Evolutionary conservation across 2,797 vertebrate species (phyloP).

Genomic region (Rhyacichthys aspro): DNA sequence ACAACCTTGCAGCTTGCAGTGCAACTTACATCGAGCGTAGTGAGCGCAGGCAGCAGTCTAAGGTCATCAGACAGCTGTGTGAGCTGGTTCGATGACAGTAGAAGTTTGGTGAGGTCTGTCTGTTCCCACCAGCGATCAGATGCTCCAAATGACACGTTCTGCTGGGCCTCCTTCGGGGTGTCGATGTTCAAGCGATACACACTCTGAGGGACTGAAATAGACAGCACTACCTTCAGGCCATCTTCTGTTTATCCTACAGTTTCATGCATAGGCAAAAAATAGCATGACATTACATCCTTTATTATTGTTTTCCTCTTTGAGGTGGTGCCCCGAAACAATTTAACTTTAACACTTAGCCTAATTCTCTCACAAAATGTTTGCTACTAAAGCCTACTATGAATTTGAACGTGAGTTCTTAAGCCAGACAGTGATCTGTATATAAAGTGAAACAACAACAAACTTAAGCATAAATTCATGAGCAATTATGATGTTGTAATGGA

Average conservation of each 20-base stretch:
- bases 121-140: slow-evolving; percentile 97
- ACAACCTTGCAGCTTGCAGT: not conserved
- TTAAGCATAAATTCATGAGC: too few species aligned
- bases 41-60: slow-evolving; percentile 85
- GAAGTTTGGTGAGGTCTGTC: slow-evolving; percentile 90
- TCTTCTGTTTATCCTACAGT: not conserved
- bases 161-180: slow-evolving; percentile 85
- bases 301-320: too few species aligned
- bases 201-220: slow-evolving; percentile 84
- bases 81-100: slow-evolving; percentile 92
- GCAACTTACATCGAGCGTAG: slow-evolving; percentile 88
- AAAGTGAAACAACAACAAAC: too few species aligned
- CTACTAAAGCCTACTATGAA: too few species aligned
- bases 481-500: too few species aligned
- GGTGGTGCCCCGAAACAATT: too few species aligned
- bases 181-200: slow-evolving; percentile 93
- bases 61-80: slow-evolving; percentile 88
- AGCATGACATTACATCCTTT: too few species aligned
- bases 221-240: not conserved
- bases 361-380: too few species aligned
- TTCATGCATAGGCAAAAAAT: not conserved
- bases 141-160: slow-evolving; percentile 83
- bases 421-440: too few species aligned
- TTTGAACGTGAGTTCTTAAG: too few species aligned
- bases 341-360: too few species aligned